Percentiles rank a stretch among this genome's conserved stretches.
These are phyloP conservation scores for Cavia porcellus DNA, from an alignment of 2,113 vertebrate genomes.

Conservation along the genomic window DNA sequence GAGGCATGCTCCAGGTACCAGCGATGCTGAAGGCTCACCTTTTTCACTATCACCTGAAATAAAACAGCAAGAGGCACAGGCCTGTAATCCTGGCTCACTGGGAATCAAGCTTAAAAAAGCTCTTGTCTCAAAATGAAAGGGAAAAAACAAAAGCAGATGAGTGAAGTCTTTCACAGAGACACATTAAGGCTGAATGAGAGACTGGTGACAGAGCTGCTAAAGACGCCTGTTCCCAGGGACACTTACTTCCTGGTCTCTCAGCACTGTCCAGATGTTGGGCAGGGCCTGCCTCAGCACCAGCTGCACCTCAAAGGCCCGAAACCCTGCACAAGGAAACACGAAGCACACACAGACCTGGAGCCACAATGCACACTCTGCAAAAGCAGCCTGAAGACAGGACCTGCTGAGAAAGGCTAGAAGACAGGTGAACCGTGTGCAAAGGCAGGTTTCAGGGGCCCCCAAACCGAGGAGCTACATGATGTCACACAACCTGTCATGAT, in stretches of 20 bases:
- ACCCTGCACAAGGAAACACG: conserved; percentile 67
- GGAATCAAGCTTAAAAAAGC: accelerated
- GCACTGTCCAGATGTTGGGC: conserved; percentile 86
- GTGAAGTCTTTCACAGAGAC: neutral
- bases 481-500: accelerated
- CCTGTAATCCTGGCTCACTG: neutral
- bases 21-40: conserved; percentile 82
- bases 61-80: neutral
- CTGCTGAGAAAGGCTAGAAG: accelerated
- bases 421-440: accelerated
- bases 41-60: conserved; percentile 87
- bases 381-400: accelerated
- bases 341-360: neutral
- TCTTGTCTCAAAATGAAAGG: neutral
- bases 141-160: accelerated
- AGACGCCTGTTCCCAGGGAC: accelerated
- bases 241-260: conserved; percentile 84
- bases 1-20: conserved; percentile 82
- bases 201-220: accelerated
- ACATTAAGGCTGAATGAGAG: accelerated
- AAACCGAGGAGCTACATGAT: accelerated
- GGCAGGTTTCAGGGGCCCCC: accelerated
- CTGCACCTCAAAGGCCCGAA: conserved; percentile 86
- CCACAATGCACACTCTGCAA: accelerated
- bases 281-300: conserved; percentile 87